A percentile compares a stretch with the other conserved stretches of the same genome.
These are phyloP conservation scores for Laticauda laticaudata DNA, from an alignment of 2,113 vertebrate species.

Conservation along the genomic window DNA sequence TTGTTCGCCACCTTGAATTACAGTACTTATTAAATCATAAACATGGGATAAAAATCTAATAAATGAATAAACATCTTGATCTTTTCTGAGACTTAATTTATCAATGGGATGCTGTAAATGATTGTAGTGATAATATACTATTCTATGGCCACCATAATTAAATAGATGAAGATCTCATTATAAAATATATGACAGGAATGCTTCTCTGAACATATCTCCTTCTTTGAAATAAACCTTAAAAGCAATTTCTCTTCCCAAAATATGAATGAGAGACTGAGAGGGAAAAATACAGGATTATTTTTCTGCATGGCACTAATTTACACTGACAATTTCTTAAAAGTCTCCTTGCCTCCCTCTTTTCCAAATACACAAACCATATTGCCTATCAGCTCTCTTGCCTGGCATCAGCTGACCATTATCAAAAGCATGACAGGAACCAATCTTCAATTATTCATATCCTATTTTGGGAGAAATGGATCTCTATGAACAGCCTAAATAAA, in stretches of 20 bases:
- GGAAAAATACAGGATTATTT: background rate
- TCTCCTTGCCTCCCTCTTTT: background rate
- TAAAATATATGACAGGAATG: background rate
- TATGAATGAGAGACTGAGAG: background rate
- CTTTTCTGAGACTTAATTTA: background rate
- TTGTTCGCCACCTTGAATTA: background rate
- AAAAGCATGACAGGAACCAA: constrained; percentile 61
- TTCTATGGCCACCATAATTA: background rate
- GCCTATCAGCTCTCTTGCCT: constrained; percentile 19
- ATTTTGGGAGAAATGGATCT: constrained; percentile 57
- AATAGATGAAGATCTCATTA: background rate
- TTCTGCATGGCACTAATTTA: background rate
- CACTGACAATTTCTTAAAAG: background rate
- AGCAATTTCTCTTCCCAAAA: background rate
- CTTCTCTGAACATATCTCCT: background rate
- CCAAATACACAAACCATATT: constrained; percentile 38
- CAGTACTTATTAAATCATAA: background rate
- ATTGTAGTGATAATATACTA: background rate
- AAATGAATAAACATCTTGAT: background rate
- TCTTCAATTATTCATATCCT: constrained; percentile 68
- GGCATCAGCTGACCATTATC: constrained; percentile 39
- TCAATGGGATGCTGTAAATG: background rate
- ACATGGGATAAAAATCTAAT: background rate
- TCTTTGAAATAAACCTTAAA: background rate
- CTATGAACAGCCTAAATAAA: constrained; percentile 64